Evolutionary conservation across 1,140 invertebrate species (phyloP), one percentile per base, ranked within the genome.

Genomic region (Sitodiplosis mosellana): DNA sequence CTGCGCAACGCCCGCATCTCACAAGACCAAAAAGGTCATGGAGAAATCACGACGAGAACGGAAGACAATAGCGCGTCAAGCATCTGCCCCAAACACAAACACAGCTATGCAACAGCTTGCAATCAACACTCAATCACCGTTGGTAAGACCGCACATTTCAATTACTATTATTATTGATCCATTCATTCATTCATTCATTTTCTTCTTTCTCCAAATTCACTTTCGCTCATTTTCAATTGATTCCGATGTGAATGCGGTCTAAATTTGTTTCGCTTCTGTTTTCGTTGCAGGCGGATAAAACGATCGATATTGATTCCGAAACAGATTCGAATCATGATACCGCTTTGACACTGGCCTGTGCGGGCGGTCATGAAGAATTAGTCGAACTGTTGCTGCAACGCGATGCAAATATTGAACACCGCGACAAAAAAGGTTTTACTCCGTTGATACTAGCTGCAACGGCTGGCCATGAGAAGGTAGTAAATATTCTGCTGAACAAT

Each of bases 351-450:
- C 70, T 98, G 46, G 95, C 94, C 12, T 97, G 93, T 71, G 88
- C 91, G 50, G 93, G 92, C 48, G 95, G 94, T 1, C 91, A 98
- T 62, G 86, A 91, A 59, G 92, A 98, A 57, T 72, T 98, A 0
- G 92, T 96, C 6, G 84, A 88, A 62, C 71, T 98, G 54, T 72
- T 99, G 17, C 71, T 99, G 1, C 78, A 76, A 48, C 76, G 91
- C 51, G 87, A 87, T 41, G 90, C 93, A 1, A 83, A 95, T 66
- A 95, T 98, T 61, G 87, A 99, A 69, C 95, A 99, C 68, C 74
- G 93, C 5, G 95, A 99, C 62, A 99, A 99, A 65, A 99, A 99
- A 70, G 94, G 94, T 27, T 98, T 98, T 62, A 98, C 95, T 0
- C 94, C 95, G 2, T 69, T 99, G 3, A 98, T 98, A 55, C 69